Evolutionary conservation across 2,888 invertebrate genomes (phyloP), one percentile per base, ranked within the genome.

Genomic region (Drosophila anomalata): DNA sequence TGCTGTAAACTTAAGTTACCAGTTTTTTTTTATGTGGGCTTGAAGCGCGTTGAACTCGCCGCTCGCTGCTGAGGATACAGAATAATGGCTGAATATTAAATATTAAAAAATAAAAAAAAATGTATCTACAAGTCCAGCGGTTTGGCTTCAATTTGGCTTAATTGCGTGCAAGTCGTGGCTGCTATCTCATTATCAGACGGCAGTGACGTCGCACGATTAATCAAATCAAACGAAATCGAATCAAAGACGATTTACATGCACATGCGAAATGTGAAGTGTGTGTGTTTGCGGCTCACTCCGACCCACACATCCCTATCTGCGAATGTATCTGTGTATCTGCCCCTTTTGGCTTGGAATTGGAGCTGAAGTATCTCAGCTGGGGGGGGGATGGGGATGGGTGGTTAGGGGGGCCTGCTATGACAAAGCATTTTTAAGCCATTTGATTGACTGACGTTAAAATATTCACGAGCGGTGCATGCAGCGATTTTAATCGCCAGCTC

Each of bases 391-490:
- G 52, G 29, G 47, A 41, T 20, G 52, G 48, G 53, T 71, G 73
- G 17, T 1, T 1, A 8, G 29, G 17, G 8, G 14, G 41, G 2
- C 8, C 8, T 17, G 78, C 83, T 86, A 89, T 88, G 89, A 88
- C 89, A 89, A 86, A 79, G 88, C 89, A 85, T 86, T 86, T 88
- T 89, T 88, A 84, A 79, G 78, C 80, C 78, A 86, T 88, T 89
- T 88, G 88, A 88, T 87, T 88, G 88, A 88, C 87, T 88, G 88
- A 88, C 87, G 87, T 88, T 82, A 88, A 88, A 88, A 89, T 85
- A 87, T 86, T 87, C 80, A 78, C 82, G 77, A 79, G 82, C 58
- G 61, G 48, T 66, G 63, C 66, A 56, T 70, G 58, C 77, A 81
- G 84, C 77, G 81, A 79, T 81, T 86, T 82, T 82, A 84, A 84